phyloP scores from a whole-genome alignment of 2,888 invertebrate genomes.

The Brachycybe producta region DNA sequence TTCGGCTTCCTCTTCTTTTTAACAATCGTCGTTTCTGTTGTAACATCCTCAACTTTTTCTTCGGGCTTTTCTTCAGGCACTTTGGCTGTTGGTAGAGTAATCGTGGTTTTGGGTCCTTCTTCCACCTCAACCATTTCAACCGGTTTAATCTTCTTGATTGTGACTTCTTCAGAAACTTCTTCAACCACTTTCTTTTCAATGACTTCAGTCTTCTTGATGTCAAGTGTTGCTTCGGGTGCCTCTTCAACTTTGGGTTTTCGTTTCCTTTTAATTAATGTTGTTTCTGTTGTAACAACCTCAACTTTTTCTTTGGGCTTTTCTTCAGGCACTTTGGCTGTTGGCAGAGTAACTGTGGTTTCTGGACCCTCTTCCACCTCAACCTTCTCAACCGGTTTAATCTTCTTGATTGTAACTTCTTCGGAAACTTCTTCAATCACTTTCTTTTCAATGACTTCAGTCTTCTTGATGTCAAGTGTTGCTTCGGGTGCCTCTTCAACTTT shows the following conservation, averaged over 20 bases:
- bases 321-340: conserved; percentile 16
- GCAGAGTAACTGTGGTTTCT: conserved; percentile 1
- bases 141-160: neutral
- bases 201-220: neutral
- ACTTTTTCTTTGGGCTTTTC: conserved; percentile 13
- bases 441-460: conserved; percentile 4
- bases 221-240: conserved; percentile 22
- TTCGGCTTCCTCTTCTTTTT: conserved; percentile 12
- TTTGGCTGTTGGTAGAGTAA: neutral
- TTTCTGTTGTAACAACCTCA: conserved; percentile 1
- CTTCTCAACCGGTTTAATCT: conserved; percentile 3
- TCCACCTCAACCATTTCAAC: conserved; percentile 27
- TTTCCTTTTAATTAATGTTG: neutral
- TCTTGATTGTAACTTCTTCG: conserved; percentile 24
- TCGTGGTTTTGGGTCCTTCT: neutral
- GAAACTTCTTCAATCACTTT: conserved; percentile 1
- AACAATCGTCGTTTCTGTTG: conserved; percentile 10
- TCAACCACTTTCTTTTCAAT: conserved; percentile 6
- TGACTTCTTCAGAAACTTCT: conserved; percentile 27
- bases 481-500: neutral
- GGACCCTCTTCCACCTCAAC: too few relatives aligned
- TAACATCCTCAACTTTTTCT: conserved; percentile 13
- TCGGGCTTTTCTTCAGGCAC: conserved; percentile 6
- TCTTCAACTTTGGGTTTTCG: conserved; percentile 10
- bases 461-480: neutral